These are phyloP conservation scores for Chaenocephalus aceratus DNA, from an alignment of 2,113 vertebrate species.

Conservation along the genomic window DNA sequence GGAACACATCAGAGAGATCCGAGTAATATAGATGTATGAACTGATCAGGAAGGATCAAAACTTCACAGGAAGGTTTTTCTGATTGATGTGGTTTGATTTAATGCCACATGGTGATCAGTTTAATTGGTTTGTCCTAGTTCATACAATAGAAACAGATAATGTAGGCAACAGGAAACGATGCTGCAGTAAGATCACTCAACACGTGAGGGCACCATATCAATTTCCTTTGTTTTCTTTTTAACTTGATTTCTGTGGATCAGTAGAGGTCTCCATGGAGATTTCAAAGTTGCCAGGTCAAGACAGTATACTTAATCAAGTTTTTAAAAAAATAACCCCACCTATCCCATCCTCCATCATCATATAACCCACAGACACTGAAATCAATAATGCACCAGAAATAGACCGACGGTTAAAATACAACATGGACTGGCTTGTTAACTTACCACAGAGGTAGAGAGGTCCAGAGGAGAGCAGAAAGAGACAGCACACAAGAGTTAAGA, in stretches of 20 bases:
- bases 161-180: not conserved
- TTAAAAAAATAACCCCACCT: not conserved
- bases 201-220: not conserved
- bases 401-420: slow-evolving; percentile 54
- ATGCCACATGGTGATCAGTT: not conserved
- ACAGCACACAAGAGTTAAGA: slow-evolving; percentile 78
- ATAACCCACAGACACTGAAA: slow-evolving; percentile 39
- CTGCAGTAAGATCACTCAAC: not conserved
- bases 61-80: not conserved
- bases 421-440: slow-evolving; percentile 68
- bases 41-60: not conserved
- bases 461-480: slow-evolving; percentile 82
- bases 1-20: slow-evolving; percentile 29
- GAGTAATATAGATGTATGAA: slow-evolving; percentile 9
- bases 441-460: slow-evolving; percentile 77
- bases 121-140: slow-evolving; percentile 27
- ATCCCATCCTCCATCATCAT: slow-evolving; percentile 25
- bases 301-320: slow-evolving; percentile 6
- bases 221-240: not conserved
- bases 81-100: slow-evolving; percentile 22
- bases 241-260: slow-evolving; percentile 3
- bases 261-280: slow-evolving; percentile 12
- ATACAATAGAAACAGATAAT: not conserved
- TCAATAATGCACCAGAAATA: slow-evolving; percentile 36
- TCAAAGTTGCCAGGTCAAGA: not conserved